Conservation (phyloP, 2,888 invertebrate species). For the Mactromeris polynyma region DNA sequence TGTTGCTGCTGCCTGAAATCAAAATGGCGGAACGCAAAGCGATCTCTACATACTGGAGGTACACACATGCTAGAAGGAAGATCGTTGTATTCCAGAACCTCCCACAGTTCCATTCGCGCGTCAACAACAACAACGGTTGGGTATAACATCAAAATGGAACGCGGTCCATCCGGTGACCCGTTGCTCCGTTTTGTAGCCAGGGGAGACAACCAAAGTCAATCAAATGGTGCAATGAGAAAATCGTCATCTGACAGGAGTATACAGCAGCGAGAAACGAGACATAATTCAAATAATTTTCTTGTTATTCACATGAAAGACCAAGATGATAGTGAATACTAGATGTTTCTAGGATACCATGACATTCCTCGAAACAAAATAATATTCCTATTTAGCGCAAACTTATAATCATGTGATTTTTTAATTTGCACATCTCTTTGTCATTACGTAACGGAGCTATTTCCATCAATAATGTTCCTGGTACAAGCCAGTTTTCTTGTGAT, state of each 20-base stretch:
- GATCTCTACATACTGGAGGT: constrained; percentile 32
- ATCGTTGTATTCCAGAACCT: constrained; percentile 54
- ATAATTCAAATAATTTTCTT: constrained; percentile 45
- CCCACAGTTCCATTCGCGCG: constrained; percentile 54
- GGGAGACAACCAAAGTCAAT: neutral
- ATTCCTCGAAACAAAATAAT: too few relatives aligned
- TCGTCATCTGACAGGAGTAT: neutral
- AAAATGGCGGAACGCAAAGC: constrained; percentile 63
- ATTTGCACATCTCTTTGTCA: too few relatives aligned
- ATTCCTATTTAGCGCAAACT: too few relatives aligned
- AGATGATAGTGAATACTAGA: neutral
- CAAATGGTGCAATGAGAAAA: neutral
- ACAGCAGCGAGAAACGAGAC: constrained; percentile 25
- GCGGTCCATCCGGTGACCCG: constrained; percentile 28
- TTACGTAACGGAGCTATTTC: too few relatives aligned
- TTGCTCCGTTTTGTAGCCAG: constrained; percentile 27
- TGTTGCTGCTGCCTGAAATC: constrained; percentile 80
- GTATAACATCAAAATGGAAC: constrained; percentile 46
- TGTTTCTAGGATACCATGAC: too few relatives aligned
- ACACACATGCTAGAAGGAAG: constrained; percentile 44
- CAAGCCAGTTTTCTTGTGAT: too few relatives aligned
- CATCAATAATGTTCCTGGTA: too few relatives aligned
- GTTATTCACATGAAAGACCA: constrained; percentile 38
- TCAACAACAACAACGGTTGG: constrained; percentile 36
- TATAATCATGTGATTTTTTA: too few relatives aligned